Conservation (phyloP, 2,113 vertebrate species). For the Ploceus nigricollis region DNA sequence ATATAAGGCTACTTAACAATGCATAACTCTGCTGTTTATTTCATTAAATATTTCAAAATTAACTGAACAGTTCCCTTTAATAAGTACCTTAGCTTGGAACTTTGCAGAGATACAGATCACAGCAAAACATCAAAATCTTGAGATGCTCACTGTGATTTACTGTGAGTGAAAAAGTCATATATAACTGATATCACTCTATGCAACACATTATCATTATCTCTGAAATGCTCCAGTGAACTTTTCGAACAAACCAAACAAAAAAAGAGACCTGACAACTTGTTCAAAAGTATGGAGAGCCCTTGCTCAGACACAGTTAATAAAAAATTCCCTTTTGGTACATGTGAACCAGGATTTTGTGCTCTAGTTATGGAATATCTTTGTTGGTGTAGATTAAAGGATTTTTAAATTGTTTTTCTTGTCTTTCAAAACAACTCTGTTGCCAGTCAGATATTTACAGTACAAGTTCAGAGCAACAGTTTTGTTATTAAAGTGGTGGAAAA, state of each 20-base stretch:
- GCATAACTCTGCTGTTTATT: not conserved
- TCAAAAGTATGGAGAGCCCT: not conserved
- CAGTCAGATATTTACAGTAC: not conserved
- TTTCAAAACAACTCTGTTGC: not conserved
- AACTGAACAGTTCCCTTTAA: not conserved
- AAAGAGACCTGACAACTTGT: not conserved
- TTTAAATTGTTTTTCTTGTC: not conserved
- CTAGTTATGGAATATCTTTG: not conserved
- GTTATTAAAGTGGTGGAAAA: not conserved
- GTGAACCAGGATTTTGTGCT: not conserved
- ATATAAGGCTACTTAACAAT: not conserved
- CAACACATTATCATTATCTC: accelerated
- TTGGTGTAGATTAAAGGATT: not conserved
- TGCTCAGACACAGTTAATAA: not conserved
- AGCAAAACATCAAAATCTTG: not conserved
- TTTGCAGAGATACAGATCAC: not conserved
- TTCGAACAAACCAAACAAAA: not conserved
- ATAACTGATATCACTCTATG: not conserved
- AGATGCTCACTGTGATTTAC: not conserved
- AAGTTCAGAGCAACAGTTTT: not conserved
- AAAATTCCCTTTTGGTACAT: not conserved
- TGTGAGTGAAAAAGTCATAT: not conserved
- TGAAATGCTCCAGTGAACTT: not conserved
- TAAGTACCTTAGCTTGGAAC: not conserved
- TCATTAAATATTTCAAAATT: not conserved